phyloP scores from a whole-genome alignment of 92 coral and sea anemone species.

The Umimayanthus kanabou region DNA sequence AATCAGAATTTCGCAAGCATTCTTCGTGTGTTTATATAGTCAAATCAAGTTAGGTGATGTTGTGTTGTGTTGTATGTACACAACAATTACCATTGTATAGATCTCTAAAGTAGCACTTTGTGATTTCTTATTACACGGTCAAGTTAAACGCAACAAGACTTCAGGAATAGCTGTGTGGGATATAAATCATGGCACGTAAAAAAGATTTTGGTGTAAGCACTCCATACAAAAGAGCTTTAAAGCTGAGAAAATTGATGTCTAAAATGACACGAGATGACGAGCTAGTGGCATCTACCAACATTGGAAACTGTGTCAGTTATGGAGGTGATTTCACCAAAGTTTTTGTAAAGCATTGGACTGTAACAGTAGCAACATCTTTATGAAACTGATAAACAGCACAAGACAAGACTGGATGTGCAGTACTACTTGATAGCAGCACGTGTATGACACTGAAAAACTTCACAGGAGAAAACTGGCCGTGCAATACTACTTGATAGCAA shows the following conservation, averaged over 20 bases:
- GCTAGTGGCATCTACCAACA: background rate
- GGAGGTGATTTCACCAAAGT: background rate
- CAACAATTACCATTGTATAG: no score
- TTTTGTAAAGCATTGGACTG: background rate
- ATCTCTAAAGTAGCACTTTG: no score
- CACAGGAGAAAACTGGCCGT: no score
- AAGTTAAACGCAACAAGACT: background rate
- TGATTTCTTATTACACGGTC: no score
- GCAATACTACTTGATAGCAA: background rate
- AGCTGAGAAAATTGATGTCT: background rate
- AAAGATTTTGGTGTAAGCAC: background rate
- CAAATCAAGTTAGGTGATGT: no score
- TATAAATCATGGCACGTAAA: background rate
- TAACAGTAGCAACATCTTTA: background rate
- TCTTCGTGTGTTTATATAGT: no score
- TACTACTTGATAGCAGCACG: background rate
- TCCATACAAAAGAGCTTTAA: background rate
- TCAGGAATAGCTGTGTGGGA: background rate
- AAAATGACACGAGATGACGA: background rate
- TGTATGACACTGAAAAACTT: background rate
- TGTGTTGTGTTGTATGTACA: no score
- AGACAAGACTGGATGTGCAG: no score
- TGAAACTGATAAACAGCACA: background rate
- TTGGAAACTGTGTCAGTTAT: background rate
- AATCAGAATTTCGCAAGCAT: background rate